Evolutionary conservation across 2,797 vertebrate genomes (phyloP).

Genomic region (Halcyon smyrnensis): DNA sequence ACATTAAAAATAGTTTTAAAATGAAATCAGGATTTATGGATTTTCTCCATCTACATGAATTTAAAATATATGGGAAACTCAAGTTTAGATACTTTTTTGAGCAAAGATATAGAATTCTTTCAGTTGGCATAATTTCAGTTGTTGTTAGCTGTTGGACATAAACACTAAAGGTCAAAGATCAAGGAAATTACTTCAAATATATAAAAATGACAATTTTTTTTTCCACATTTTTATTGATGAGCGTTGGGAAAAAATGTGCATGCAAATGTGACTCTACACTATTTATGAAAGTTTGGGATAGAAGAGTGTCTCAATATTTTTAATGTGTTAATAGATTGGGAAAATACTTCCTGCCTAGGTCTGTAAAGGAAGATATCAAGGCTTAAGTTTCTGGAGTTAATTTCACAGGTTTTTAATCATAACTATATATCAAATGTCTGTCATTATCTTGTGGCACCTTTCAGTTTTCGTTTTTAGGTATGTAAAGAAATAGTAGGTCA

Average conservation of each 20-base stretch:
- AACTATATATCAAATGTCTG: neutral
- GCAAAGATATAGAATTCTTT: neutral
- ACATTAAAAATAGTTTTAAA: neutral
- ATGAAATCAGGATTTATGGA: neutral
- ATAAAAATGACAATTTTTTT: fast-evolving
- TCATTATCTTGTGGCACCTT: neutral
- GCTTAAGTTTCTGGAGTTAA: neutral
- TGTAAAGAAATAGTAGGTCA: neutral
- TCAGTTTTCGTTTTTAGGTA: neutral
- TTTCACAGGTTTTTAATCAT: neutral
- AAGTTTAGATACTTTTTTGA: fast-evolving
- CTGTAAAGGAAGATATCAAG: neutral
- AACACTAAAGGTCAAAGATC: neutral
- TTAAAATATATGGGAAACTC: neutral
- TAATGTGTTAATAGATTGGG: neutral
- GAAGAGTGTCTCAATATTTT: neutral
- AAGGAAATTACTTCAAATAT: neutral
- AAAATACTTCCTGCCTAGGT: neutral
- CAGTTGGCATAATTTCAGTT: neutral
- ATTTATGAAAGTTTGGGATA: neutral
- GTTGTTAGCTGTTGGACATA: neutral
- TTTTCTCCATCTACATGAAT: neutral
- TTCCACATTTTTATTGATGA: neutral
- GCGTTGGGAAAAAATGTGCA: neutral
- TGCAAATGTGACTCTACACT: neutral